Percentiles rank a stretch among this genome's conserved stretches.
Conservation (phyloP, 2,113 vertebrate species). For the Nettapus auritus region DNA sequence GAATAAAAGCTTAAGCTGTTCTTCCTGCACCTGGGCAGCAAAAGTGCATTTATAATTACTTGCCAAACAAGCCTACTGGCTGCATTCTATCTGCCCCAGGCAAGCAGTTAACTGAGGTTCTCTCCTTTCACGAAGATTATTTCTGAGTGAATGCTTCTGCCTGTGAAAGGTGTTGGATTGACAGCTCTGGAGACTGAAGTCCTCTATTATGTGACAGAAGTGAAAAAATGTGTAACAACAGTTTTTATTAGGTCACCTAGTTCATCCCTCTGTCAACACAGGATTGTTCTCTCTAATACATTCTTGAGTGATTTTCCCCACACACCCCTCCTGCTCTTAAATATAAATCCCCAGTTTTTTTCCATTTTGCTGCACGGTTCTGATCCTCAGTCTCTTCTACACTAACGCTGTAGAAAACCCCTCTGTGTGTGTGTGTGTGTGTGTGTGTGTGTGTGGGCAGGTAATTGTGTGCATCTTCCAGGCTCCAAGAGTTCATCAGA, state of each 20-base stretch:
- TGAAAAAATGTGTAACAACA: conserved; percentile 46
- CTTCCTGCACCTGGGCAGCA: conserved; percentile 58
- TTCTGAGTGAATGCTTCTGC: conserved; percentile 51
- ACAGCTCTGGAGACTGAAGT: conserved; percentile 61
- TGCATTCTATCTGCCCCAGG: conserved; percentile 54
- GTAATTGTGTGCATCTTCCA: neutral
- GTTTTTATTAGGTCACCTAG: conserved; percentile 67
- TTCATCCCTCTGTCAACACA: conserved; percentile 57
- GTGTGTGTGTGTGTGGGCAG: neutral
- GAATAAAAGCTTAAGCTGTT: conserved; percentile 58
- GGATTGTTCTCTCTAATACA: conserved; percentile 5
- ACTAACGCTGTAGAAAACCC: fast-evolving
- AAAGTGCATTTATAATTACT: conserved; percentile 69
- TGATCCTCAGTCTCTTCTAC: neutral
- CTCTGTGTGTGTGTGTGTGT: neutral
- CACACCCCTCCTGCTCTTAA: neutral
- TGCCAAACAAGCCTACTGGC: conserved; percentile 52
- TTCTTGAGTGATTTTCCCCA: neutral
- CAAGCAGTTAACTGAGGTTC: conserved; percentile 63
- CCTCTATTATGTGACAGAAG: conserved; percentile 52
- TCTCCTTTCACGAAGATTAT: conserved; percentile 49
- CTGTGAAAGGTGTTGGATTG: conserved; percentile 53
- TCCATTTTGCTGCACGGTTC: neutral
- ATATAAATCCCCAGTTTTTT: neutral
- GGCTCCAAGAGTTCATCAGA: neutral